Percentiles rank a stretch among this genome's conserved stretches.
phyloP scores from a whole-genome alignment of 2,888 invertebrate species.

The Philopedon plagiatum region DNA sequence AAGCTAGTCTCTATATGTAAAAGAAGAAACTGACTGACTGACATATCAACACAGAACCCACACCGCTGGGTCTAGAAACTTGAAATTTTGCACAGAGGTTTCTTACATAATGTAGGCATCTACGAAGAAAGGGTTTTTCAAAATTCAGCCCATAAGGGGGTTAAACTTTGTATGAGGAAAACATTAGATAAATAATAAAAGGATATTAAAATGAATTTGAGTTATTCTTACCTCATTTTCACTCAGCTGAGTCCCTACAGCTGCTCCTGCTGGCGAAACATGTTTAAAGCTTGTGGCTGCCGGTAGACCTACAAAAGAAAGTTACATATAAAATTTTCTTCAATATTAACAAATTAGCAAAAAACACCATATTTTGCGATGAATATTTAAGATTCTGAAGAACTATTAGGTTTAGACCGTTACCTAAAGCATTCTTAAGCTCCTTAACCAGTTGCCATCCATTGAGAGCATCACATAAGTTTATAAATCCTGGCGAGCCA shows the following conservation, averaged over 20 bases:
- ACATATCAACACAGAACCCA: too few species aligned
- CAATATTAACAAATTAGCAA: background rate
- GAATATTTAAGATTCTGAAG: too few species aligned
- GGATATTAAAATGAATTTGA: background rate
- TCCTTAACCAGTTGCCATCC: slow-evolving; percentile 97
- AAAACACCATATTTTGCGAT: too few species aligned
- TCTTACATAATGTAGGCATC: too few species aligned
- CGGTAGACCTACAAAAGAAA: slow-evolving; percentile 72
- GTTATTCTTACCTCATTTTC: slow-evolving; percentile 73
- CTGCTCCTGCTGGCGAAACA: slow-evolving; percentile 98
- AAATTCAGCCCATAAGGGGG: too few species aligned
- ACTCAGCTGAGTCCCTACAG: slow-evolving; percentile 87
- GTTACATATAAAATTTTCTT: background rate
- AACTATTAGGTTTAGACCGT: background rate
- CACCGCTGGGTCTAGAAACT: too few species aligned
- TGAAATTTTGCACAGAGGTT: too few species aligned
- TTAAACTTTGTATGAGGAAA: too few species aligned
- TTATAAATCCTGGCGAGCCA: slow-evolving; percentile 97
- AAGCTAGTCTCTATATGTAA: too few species aligned
- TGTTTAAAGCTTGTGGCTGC: slow-evolving; percentile 99
- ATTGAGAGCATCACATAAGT: slow-evolving; percentile 96
- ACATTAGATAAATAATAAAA: too few species aligned
- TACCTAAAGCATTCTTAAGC: slow-evolving; percentile 79
- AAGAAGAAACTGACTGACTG: too few species aligned
- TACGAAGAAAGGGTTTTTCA: too few species aligned